Percentiles rank a stretch among this genome's conserved stretches.
These are phyloP conservation scores for Eretmocerus hayati DNA, from an alignment of 2,888 invertebrate genomes.

Conservation along the genomic window DNA sequence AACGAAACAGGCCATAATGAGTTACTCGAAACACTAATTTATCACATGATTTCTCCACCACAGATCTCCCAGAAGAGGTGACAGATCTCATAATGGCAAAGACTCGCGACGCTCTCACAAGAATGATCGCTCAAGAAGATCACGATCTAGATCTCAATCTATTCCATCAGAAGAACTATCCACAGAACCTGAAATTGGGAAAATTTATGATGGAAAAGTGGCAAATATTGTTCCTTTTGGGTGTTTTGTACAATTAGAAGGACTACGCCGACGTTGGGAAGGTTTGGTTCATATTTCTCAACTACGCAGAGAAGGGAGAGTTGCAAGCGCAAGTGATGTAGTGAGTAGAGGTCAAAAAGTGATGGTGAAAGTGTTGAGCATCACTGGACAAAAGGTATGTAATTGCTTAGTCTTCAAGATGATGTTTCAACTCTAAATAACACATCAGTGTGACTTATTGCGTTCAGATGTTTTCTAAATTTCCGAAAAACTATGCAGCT, in stretches of 20 bases:
- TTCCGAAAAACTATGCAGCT: no score
- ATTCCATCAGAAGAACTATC: constrained; percentile 51
- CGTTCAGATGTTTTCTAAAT: no score
- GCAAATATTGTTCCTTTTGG: constrained; percentile 97
- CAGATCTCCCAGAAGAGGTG: neutral
- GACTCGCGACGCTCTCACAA: constrained; percentile 40
- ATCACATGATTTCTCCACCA: no score
- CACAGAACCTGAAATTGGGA: constrained; percentile 72
- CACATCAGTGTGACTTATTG: no score
- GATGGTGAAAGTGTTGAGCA: constrained; percentile 79
- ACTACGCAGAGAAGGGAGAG: constrained; percentile 84
- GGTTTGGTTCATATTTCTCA: constrained; percentile 97
- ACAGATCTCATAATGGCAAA: constrained; percentile 24
- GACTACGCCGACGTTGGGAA: constrained; percentile 82
- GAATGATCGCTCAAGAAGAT: constrained; percentile 6
- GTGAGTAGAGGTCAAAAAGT: constrained; percentile 84
- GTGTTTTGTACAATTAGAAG: constrained; percentile 93
- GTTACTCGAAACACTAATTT: no score
- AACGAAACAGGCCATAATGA: no score
- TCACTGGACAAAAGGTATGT: constrained; percentile 71
- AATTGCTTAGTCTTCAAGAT: no score
- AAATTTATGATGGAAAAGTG: constrained; percentile 89
- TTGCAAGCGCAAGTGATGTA: constrained; percentile 90
- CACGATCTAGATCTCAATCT: constrained; percentile 41
- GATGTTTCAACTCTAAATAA: no score